Conservation (phyloP, 2,113 vertebrate species). For the Silurus asotus region DNA sequence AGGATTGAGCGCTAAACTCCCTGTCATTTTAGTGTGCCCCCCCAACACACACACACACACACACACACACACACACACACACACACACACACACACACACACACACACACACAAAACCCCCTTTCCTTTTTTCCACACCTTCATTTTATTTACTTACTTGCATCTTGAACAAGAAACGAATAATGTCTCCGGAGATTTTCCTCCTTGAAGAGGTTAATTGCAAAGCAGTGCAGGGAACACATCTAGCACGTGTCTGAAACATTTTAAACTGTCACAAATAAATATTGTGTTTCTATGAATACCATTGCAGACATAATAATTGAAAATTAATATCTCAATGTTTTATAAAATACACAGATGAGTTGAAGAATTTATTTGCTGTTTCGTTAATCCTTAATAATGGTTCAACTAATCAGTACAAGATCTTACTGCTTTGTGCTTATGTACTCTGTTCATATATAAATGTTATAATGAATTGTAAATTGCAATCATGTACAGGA, state of each 20-base stretch:
- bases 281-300: conserved; percentile 3
- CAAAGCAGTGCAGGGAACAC: not conserved
- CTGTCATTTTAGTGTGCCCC: conserved; percentile 73
- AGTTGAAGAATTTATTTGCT: not conserved
- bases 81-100: too few relatives aligned
- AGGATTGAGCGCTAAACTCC: conserved; percentile 75
- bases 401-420: not conserved
- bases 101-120: too few relatives aligned
- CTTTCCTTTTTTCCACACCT: conserved; percentile 53
- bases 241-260: not conserved
- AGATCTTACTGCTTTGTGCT: not conserved
- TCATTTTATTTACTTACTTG: conserved; percentile 65
- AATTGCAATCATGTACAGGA: not conserved
- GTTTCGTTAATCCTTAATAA: not conserved
- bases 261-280: not conserved
- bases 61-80: too few relatives aligned
- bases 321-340: not conserved
- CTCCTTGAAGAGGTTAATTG: conserved; percentile 26
- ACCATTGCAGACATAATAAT: not conserved
- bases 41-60: not conserved
- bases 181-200: conserved; percentile 1
- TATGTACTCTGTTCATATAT: not conserved
- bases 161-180: conserved; percentile 39
- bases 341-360: not conserved
- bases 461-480: conserved; percentile 17